Evolutionary conservation across 2,888 invertebrate species (phyloP).

Genomic region (Cantharis flavilabris): DNA sequence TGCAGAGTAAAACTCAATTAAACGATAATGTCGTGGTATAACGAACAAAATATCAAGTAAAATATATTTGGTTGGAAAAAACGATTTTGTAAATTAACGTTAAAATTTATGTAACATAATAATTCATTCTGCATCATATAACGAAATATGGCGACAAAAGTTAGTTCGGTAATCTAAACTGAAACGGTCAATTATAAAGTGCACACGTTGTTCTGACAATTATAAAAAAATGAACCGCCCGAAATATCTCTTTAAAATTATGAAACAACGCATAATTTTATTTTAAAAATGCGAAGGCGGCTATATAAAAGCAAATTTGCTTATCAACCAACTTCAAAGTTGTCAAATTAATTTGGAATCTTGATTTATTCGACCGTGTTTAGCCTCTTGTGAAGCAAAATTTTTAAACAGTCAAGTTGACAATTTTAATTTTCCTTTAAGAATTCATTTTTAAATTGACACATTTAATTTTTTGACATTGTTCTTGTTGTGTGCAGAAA

Average conservation of each 20-base stretch:
- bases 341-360: neutral
- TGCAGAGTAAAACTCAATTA: slow-evolving; percentile 14
- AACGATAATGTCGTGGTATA: slow-evolving; percentile 21
- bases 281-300: neutral
- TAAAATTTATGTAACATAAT: slow-evolving; percentile 31
- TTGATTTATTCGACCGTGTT: neutral
- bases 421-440: neutral
- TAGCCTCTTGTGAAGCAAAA: neutral
- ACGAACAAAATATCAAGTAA: slow-evolving; percentile 11
- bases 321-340: neutral
- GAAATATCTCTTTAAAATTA: slow-evolving; percentile 30
- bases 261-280: neutral
- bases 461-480: neutral
- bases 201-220: slow-evolving; percentile 39
- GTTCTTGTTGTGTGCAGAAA: neutral
- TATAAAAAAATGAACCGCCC: slow-evolving; percentile 37
- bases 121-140: slow-evolving; percentile 33
- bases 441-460: neutral
- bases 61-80: slow-evolving; percentile 13
- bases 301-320: neutral
- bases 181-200: slow-evolving; percentile 37
- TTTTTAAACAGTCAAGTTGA: neutral
- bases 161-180: slow-evolving; percentile 37
- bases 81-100: slow-evolving; percentile 32
- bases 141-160: slow-evolving; percentile 38